Base-by-base conservation (phyloP, 2,113 vertebrate genomes). In the Cyphomyrus discorhynchus region DNA sequence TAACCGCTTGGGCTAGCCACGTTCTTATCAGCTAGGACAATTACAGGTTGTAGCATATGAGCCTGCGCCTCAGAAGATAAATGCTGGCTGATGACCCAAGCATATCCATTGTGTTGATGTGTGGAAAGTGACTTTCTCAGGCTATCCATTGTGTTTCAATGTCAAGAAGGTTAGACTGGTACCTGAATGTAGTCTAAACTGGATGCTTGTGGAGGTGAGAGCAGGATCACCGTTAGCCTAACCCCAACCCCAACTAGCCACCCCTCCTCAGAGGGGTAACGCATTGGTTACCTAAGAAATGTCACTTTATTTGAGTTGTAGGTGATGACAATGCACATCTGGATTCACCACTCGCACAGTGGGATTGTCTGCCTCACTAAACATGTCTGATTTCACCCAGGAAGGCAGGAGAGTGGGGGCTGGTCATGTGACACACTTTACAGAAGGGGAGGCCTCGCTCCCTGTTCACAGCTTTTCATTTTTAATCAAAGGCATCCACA, bases 21-120 rank as follows among this genome's bases (percentile, higher is more conserved):
- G 39, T 49, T 45, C 19, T 52, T 53, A 52, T 31, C 62, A 70
- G 62, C n/a, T 21, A 31, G 89, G 92, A 86, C 58, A 86, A 56
- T 88, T 49, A 50, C 77, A 90, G 91, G 90, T 90, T 92, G 88
- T 82, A 89, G 92, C 74, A 35, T 74, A 50, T 62, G 24, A 62
- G 24, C 70, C 74, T 50, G 39, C n/a, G 80, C 9, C 45, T 46
- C 82, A 19, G 31, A 42, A 19, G 35, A 80, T 19, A 27, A 42
- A 42, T 42, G 35, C 13, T 80, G 35, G 17, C 5, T 42, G 35
- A 42, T n/a, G 13, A 80, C 74, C 74, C 74, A 19, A 42, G 74
- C 35, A 21, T 35, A 80, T 80, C 74, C 15, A 39, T 80, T 35
- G 17, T 42, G 31, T 19, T 80, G 74, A 49, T 13, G 21, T 49